Evolutionary conservation across 2,797 vertebrate species (phyloP), one percentile per base, ranked within the genome.

Genomic region (Lerista edwardsae): DNA sequence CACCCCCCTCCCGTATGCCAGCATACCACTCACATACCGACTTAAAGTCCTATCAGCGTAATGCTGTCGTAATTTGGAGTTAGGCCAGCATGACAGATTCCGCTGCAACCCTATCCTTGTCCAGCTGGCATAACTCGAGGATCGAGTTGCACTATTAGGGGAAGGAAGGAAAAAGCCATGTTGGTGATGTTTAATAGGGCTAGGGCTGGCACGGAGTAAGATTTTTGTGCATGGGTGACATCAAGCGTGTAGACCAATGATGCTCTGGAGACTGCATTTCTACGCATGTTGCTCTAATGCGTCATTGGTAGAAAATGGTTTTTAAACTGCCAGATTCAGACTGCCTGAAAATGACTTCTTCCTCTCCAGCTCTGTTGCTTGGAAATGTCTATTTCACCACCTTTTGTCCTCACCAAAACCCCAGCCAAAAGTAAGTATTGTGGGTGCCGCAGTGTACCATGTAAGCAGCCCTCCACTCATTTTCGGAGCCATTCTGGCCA

Each of bases 51-150:
- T 27, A 51, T 12, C 74, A 62, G 69, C n/a, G 23, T 64, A 74
- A 27, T 36, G 19, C 31, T 74, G 41, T 77, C 41, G 55, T 75
- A 71, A 23, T n/a, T 62, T 86, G 84, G 79, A 71, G 8, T 76
- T 39, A 10, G 5, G 73, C 79, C 79, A 76, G 27, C 74, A 17
- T 36, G 51, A 76, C 55, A 74, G 59, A 82, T 77, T 82, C 44
- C 55, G 11, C 64, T 82, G 84, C 74, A 86, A 76, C 77, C 74
- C 73, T 81, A 76, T 82, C 74, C 31, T 39, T 27, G 27, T 64
- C 73, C 79, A 86, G 79, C 79, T 86, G 84, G 73, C 74, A 77
- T 81, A 86, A 76, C 74, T 76, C 51, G 41, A 71, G 41, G 79
- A 71, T 81, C 76, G 55, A 23, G 51, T 81, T 81, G 64, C 79